Base-by-base conservation (phyloP, 2,113 vertebrate genomes). In the Dicrurus megarhynchus region DNA sequence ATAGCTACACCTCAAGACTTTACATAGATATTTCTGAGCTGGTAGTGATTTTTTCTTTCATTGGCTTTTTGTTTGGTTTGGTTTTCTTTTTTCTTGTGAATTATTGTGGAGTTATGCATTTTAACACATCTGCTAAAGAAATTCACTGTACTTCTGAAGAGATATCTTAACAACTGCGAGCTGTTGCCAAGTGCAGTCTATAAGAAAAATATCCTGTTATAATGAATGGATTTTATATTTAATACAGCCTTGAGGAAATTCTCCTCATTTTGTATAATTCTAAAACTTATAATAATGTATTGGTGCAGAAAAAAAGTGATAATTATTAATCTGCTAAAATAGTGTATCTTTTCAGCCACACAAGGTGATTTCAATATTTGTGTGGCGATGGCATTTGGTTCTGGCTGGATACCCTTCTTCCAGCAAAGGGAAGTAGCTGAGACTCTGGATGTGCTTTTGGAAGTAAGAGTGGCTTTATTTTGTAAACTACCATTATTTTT, bases 271-370 rank as follows among this genome's bases (percentile, higher is more conserved):
- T 77, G 32, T n/a, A 16, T 76, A 35, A 87, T 87, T 83, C 53
- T 78, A 57, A 82, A 87, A 26, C 24, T 84, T 85, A 41, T 24
- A 84, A 41, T 73, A 91, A 83, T 74, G 23, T 82, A 91, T 73
- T 6, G n/a, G 32, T 39, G 22, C 61, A 85, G 61, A 87, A 74
- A 63, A 59, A 61, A 84, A 80, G 82, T 53, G 49, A n/a, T 87
- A 69, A 78, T 91, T 85, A 79, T 83, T 86, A 94, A 68, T 88
- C 85, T 75, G 20, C 39, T 79, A 63, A 90, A 92, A 88, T 27
- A 75, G 46, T 41, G 17, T 28, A 30, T 68, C 53, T 30, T 47
- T 77, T 80, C 64, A 61, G 68, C 70, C 20, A 69, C 37, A 18
- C 46, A 9, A 13, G 61, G n/a, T 59, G 61, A 22, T 79, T 82